Percentiles rank a stretch among this genome's conserved stretches.
Evolutionary conservation across 1,140 invertebrate genomes (phyloP).

Genomic region (Dolichoris vasculosae): DNA sequence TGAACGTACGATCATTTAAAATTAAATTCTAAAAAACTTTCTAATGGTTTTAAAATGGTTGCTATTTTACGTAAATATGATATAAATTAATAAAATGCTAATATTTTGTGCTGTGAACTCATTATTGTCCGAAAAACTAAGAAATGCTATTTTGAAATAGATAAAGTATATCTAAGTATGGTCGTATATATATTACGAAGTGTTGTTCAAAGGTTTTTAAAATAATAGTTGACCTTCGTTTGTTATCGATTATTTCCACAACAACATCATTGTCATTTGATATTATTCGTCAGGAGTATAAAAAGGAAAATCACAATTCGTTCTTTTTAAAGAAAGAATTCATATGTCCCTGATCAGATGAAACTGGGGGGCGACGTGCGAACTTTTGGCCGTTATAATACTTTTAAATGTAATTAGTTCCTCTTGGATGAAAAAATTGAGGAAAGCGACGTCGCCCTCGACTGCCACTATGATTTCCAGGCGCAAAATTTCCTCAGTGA

Average conservation of each 20-base stretch:
- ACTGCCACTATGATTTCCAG: conserved; percentile 82
- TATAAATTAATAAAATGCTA: not conserved
- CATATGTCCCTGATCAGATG: conserved; percentile 1
- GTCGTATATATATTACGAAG: not conserved
- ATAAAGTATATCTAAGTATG: not conserved
- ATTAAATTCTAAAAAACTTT: not conserved
- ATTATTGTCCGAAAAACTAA: not conserved
- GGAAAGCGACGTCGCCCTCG: conserved; percentile 69
- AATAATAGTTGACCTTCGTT: not conserved
- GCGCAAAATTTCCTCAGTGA: conserved; percentile 83
- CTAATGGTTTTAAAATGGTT: not conserved
- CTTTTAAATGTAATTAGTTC: conserved; percentile 48
- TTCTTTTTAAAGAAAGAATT: conserved; percentile 17
- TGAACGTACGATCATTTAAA: not conserved
- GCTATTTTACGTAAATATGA: not conserved
- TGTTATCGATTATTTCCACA: not conserved
- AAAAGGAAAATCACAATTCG: conserved; percentile 42
- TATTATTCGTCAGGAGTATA: conserved; percentile 31
- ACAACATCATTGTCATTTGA: conserved; percentile 1
- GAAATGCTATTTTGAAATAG: not conserved
- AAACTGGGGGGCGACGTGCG: conserved; percentile 39
- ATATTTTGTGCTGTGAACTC: not conserved
- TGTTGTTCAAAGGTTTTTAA: conserved; percentile 18
- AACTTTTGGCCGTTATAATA: conserved; percentile 10
- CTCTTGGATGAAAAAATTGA: conserved; percentile 65